Evolutionary conservation across 2,888 invertebrate species (phyloP).

Genomic region (Lottia scabra): DNA sequence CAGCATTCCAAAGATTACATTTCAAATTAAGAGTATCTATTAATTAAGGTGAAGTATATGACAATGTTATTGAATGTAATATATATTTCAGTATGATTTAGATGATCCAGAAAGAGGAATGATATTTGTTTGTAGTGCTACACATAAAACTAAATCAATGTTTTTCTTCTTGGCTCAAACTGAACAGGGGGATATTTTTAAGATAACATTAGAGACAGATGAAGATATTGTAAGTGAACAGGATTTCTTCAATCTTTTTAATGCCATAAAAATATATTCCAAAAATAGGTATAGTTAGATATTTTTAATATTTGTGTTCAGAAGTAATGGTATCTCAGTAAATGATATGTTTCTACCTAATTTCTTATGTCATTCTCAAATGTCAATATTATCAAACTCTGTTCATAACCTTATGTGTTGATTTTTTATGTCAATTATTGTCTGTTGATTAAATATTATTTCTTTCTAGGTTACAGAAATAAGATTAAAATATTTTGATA

Average conservation of each 20-base stretch:
- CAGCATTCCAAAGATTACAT: too few relatives aligned
- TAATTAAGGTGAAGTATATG: too few relatives aligned
- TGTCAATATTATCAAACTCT: background rate
- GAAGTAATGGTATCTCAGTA: too few relatives aligned
- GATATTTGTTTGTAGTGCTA: constrained; percentile 99
- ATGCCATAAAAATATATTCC: too few relatives aligned
- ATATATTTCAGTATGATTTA: constrained; percentile 82
- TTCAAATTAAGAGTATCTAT: too few relatives aligned
- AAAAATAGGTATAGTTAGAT: too few relatives aligned
- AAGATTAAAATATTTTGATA: constrained; percentile 98
- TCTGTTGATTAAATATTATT: background rate
- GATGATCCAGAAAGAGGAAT: constrained; percentile 99
- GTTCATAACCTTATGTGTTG: background rate
- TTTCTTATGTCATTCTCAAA: too few relatives aligned
- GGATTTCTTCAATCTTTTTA: too few relatives aligned
- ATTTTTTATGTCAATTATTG: too few relatives aligned
- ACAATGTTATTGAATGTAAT: too few relatives aligned
- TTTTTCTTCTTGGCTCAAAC: constrained; percentile 99
- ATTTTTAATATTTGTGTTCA: too few relatives aligned
- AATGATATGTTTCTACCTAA: too few relatives aligned
- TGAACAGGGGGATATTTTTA: constrained; percentile 97
- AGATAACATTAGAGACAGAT: constrained; percentile 96
- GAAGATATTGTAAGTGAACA: constrained; percentile 84
- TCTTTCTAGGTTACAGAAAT: constrained; percentile 84
- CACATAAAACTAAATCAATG: constrained; percentile 99